Conservation (phyloP, 2,888 invertebrate genomes). For the Ditula angustiorana region DNA sequence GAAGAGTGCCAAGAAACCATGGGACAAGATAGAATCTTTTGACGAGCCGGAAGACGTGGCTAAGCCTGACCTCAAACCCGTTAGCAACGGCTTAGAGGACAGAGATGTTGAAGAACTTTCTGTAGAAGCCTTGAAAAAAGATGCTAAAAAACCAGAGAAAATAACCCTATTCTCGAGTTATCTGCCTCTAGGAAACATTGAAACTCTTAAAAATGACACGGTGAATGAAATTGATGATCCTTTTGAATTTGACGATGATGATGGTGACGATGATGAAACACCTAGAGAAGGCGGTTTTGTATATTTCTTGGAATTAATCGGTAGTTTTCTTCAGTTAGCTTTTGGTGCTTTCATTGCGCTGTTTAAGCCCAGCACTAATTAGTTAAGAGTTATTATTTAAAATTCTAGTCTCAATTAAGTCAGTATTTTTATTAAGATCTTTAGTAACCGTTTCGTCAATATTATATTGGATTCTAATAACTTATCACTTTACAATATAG, state of each 20-base stretch:
- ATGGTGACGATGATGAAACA: constrained; percentile 37
- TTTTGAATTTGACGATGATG: constrained; percentile 44
- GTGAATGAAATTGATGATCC: constrained; percentile 42
- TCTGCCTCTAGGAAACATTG: constrained; percentile 52
- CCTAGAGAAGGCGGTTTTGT: constrained; percentile 59
- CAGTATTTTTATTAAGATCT: constrained; percentile 15
- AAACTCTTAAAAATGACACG: constrained; percentile 39
- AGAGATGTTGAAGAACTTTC: constrained; percentile 75
- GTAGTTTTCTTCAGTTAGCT: constrained; percentile 65
- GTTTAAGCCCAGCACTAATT: constrained; percentile 51
- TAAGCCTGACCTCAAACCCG: constrained; percentile 53
- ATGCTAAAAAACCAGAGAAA: constrained; percentile 73
- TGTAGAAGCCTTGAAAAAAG: constrained; percentile 57
- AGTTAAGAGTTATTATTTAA: neutral
- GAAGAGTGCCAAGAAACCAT: constrained; percentile 49
- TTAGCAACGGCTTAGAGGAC: constrained; percentile 61
- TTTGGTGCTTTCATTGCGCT: constrained; percentile 65
- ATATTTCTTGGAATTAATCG: constrained; percentile 66
- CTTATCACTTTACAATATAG: neutral
- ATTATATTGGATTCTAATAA: neutral
- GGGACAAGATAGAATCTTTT: constrained; percentile 61
- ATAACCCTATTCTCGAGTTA: constrained; percentile 66
- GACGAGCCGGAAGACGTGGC: constrained; percentile 57
- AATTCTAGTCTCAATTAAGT: constrained; percentile 30
- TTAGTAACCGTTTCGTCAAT: neutral